Evolutionary conservation across 2,113 vertebrate species (phyloP), one percentile per base, ranked within the genome.

Genomic region (Albula glossodonta): DNA sequence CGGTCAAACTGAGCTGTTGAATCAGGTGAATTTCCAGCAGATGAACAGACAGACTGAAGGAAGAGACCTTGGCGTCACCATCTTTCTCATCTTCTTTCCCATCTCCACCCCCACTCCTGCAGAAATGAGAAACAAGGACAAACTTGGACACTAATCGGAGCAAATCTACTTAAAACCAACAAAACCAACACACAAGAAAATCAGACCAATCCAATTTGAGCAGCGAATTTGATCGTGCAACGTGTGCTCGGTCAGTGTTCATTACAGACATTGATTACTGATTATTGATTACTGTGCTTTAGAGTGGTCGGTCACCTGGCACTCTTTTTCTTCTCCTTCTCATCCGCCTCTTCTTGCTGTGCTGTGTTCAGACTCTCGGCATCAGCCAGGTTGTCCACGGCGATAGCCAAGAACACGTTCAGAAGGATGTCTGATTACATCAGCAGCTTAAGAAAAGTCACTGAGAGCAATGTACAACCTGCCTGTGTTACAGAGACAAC

Each of bases 311-410:
- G 31, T 91, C 96, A 99, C 98, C 96, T 98, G 13, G 95, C 93
- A 89, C 95, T 98, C 89, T 97, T 98, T 90, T 96, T 98, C 91
- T 97, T 98, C 93, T 98, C 97, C 83, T 97, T 99, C 92, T 98
- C 97, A 92, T 99, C 97, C 8, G 98, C 97, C 91, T 99, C 96
- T 91, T 99, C 98, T 90, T 97, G 97, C 94, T 99, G 98, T 81
- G 97, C 98, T 7, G 97, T 97, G 92, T 99, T 99, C 89, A 99
- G 91, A 92, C 98, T 99, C 93, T 99, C 98, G 25, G 98, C 98
- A 53, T 99, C 98, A 87, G 98, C 98, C 94, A 99, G 93, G 92
- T 99, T 99, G 93, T 99, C 98, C 83, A 99, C 98, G 83, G 98
- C 98, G 41, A 99, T 99, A 92, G 98, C 98, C 97, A 99, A 97